phyloP scores from a whole-genome alignment of 2,113 vertebrate species.

The Trochalopteron elliotii region DNA sequence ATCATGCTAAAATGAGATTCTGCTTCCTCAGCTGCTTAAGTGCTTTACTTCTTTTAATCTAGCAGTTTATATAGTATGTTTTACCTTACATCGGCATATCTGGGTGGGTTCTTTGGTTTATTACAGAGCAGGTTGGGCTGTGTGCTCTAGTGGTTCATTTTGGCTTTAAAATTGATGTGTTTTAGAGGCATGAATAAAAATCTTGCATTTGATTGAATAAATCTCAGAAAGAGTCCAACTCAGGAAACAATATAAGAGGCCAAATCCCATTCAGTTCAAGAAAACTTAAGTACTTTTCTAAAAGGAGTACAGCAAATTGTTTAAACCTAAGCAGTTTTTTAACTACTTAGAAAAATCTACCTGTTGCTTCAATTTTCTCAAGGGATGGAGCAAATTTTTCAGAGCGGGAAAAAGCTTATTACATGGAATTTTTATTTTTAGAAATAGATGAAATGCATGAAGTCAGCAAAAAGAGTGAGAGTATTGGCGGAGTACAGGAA shows the following conservation, averaged over 20 bases:
- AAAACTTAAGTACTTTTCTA: not conserved
- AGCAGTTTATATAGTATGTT: constrained; percentile 4
- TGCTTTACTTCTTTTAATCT: constrained; percentile 44
- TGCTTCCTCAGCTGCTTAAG: constrained; percentile 36
- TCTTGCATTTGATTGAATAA: not conserved
- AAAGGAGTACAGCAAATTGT: not conserved
- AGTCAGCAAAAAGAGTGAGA: not conserved
- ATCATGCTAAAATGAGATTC: constrained; percentile 43
- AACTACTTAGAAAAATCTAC: not conserved
- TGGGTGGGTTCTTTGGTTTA: not conserved
- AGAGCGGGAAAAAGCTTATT: not conserved
- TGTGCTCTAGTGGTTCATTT: not conserved
- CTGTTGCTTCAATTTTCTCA: accelerated
- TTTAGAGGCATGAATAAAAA: not conserved
- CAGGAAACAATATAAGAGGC: not conserved
- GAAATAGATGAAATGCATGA: not conserved
- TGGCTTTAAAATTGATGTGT: not conserved
- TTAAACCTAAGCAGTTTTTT: not conserved
- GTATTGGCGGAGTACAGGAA: not conserved
- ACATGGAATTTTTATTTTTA: not conserved
- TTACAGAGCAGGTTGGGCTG: not conserved
- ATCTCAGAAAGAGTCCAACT: not conserved
- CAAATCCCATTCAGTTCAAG: not conserved
- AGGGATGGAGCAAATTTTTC: not conserved
- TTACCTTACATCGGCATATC: constrained; percentile 8